phyloP scores from a whole-genome alignment of 2,797 vertebrate species.

The Arctocebus calabarensis region DNA sequence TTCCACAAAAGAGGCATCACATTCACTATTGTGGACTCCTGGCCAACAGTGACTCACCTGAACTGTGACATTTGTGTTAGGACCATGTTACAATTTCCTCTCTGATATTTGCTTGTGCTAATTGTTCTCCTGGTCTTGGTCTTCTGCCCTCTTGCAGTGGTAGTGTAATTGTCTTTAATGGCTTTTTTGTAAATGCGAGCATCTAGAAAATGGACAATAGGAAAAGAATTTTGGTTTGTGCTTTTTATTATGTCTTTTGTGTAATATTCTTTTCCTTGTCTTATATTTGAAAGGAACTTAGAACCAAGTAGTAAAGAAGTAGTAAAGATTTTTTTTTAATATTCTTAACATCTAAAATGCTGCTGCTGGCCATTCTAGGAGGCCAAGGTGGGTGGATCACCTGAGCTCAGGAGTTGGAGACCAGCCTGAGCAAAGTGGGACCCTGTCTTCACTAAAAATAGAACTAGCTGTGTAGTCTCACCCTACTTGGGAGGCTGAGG shows the following conservation, averaged over 20 bases:
- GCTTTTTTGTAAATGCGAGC: neutral
- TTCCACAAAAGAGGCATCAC: neutral
- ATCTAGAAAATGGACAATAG: neutral
- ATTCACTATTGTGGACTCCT: neutral
- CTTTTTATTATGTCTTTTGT: neutral
- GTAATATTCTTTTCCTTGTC: neutral
- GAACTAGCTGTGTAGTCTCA: too few relatives aligned
- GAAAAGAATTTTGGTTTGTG: neutral
- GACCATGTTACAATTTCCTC: neutral
- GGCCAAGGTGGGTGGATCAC: too few relatives aligned
- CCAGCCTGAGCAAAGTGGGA: too few relatives aligned
- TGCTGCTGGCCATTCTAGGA: neutral
- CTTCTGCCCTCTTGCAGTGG: neutral
- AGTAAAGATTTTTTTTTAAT: neutral
- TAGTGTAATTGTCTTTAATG: constrained; percentile 4
- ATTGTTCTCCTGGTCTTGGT: neutral
- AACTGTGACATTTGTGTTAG: neutral
- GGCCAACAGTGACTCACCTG: neutral
- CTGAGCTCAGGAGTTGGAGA: too few relatives aligned
- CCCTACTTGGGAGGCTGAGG: too few relatives aligned
- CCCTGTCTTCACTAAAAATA: too few relatives aligned
- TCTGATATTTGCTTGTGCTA: neutral
- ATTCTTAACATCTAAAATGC: neutral
- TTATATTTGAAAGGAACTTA: constrained; percentile 31
- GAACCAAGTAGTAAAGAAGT: neutral